phyloP scores from a whole-genome alignment of 2,888 invertebrate genomes.

The Nephrocerus scutellatus region DNA sequence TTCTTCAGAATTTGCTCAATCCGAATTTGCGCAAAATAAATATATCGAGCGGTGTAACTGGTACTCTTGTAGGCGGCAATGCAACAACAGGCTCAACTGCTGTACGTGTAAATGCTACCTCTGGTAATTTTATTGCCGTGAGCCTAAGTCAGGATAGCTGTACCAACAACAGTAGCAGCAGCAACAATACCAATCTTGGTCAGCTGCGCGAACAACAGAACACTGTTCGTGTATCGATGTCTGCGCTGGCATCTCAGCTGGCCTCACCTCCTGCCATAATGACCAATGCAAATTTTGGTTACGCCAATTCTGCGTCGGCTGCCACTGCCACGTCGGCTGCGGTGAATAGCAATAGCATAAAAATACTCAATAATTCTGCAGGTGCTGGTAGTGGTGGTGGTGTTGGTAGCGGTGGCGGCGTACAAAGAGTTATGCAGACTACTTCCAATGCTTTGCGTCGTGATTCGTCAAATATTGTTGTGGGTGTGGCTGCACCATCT shows the following conservation, averaged over 20 bases:
- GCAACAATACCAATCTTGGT: conserved; percentile 21
- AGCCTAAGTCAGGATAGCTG: conserved; percentile 28
- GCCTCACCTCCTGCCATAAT: conserved; percentile 48
- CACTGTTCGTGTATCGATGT: conserved; percentile 48
- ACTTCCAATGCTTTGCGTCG: conserved; percentile 45
- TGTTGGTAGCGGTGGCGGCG: conserved; percentile 16
- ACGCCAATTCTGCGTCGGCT: too few species aligned
- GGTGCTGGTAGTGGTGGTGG: conserved; percentile 18
- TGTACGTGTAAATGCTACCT: conserved; percentile 38
- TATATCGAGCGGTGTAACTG: conserved; percentile 25
- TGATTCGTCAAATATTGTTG: conserved; percentile 49
- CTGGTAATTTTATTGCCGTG: conserved; percentile 43
- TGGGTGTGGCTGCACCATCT: conserved; percentile 48
- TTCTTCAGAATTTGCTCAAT: conserved; percentile 42
- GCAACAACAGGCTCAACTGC: conserved; percentile 31
- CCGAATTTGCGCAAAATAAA: conserved; percentile 41
- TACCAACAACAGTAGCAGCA: conserved; percentile 27
- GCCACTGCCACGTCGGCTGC: conserved; percentile 25
- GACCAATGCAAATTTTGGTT: conserved; percentile 44
- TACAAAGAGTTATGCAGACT: conserved; percentile 38
- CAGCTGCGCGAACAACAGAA: conserved; percentile 28
- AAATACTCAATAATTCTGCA: conserved; percentile 24
- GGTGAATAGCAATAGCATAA: conserved; percentile 29
- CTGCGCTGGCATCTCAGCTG: conserved; percentile 47
- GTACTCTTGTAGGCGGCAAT: conserved; percentile 23